phyloP scores from a whole-genome alignment of 2,888 invertebrate genomes.

The Dasysyrphus tricinctus region DNA sequence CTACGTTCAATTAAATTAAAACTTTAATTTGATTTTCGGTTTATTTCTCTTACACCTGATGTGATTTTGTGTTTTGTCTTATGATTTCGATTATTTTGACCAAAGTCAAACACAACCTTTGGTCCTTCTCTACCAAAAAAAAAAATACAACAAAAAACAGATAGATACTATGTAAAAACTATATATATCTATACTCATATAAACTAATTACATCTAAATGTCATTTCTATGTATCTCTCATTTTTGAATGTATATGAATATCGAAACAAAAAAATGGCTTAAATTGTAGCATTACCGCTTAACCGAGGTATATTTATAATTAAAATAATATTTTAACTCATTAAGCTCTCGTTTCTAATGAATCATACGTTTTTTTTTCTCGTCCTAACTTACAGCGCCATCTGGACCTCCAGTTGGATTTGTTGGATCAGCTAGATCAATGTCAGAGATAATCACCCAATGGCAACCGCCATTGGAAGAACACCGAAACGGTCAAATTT shows the following conservation, averaged over 20 bases:
- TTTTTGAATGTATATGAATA: conserved; percentile 75
- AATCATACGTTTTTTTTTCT: conserved; percentile 43
- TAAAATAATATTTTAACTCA: conserved; percentile 31
- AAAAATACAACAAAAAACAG: conserved; percentile 10
- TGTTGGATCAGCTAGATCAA: conserved; percentile 96
- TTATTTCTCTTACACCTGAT: background rate
- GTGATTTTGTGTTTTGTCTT: conserved; percentile 41
- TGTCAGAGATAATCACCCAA: conserved; percentile 97
- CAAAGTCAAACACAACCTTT: conserved; percentile 40
- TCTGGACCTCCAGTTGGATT: conserved; percentile 97
- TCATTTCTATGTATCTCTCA: conserved; percentile 75
- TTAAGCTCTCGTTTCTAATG: conserved; percentile 14
- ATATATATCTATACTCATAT: conserved; percentile 49
- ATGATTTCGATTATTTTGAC: conserved; percentile 42
- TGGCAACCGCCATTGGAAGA: conserved; percentile 98
- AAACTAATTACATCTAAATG: conserved; percentile 73
- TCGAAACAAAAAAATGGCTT: conserved; percentile 78
- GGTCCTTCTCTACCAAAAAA: conserved; percentile 32
- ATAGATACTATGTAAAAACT: conserved; percentile 38
- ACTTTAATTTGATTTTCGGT: conserved; percentile 51
- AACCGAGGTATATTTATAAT: conserved; percentile 81
- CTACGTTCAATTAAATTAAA: conserved; percentile 38
- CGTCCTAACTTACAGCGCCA: conserved; percentile 88
- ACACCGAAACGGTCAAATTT: conserved; percentile 96
- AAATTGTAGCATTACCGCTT: conserved; percentile 83